Conservation (phyloP, 2,888 invertebrate species). For the Blastobasis adustella region DNA sequence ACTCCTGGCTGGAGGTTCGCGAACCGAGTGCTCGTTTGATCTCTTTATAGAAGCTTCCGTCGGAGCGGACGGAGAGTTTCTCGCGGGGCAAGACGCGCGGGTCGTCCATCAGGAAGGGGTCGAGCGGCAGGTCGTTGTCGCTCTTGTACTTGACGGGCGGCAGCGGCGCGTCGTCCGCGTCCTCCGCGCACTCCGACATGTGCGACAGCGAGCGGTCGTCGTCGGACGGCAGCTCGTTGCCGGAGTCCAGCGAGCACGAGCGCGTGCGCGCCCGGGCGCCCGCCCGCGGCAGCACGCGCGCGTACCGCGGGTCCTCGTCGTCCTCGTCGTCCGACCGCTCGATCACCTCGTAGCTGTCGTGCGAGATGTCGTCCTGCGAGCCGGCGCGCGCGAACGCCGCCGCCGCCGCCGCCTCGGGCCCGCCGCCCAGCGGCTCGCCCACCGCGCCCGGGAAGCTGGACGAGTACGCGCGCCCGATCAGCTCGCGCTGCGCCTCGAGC, state of each 20-base stretch:
- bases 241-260: slow-evolving; percentile 84
- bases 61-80: slow-evolving; percentile 81
- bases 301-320: slow-evolving; percentile 51
- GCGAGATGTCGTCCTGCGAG: slow-evolving; percentile 90
- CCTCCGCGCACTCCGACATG: slow-evolving; percentile 65
- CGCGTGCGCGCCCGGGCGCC: slow-evolving; percentile 72
- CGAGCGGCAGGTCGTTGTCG: slow-evolving; percentile 80
- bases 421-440: slow-evolving; percentile 79
- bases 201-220: slow-evolving; percentile 78
- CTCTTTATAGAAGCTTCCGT: slow-evolving; percentile 82
- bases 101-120: slow-evolving; percentile 86
- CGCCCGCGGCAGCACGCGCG: slow-evolving; percentile 40
- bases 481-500: slow-evolving; percentile 80
- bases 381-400: slow-evolving; percentile 78
- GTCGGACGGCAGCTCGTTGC: slow-evolving; percentile 84
- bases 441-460: slow-evolving; percentile 90
- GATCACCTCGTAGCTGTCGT: slow-evolving; percentile 90
- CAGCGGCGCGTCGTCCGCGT: slow-evolving; percentile 72
- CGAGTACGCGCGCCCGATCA: slow-evolving; percentile 84
- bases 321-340: slow-evolving; percentile 82
- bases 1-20: slow-evolving; percentile 81
- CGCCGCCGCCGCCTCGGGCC: slow-evolving; percentile 76
- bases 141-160: slow-evolving; percentile 79
- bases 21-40: slow-evolving; percentile 78
- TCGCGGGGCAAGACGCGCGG: slow-evolving; percentile 83